Conservation (phyloP, 2,113 vertebrate species). For the Terrapene triunguis region DNA sequence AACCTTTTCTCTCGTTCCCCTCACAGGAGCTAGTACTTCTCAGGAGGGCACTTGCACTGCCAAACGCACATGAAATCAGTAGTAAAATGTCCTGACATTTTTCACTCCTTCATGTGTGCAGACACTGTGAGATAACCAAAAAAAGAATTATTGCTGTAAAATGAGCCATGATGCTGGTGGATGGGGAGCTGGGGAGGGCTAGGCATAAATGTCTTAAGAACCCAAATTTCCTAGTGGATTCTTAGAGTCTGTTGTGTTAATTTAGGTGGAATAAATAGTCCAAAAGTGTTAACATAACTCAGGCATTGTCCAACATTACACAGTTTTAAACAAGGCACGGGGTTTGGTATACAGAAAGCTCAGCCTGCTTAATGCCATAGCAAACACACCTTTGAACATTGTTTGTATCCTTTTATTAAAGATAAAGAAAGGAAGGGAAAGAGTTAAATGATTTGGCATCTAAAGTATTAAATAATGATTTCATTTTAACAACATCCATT, state of each 20-base stretch:
- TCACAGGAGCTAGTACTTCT: not conserved
- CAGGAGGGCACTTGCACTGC: not conserved
- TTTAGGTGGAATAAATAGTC: not conserved
- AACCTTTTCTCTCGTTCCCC: not conserved
- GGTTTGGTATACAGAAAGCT: not conserved
- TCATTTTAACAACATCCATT: not conserved
- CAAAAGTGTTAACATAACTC: not conserved
- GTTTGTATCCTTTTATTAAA: not conserved
- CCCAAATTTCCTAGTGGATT: not conserved
- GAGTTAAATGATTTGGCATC: not conserved
- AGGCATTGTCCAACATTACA: not conserved
- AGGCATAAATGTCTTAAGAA: not conserved
- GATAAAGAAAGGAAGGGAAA: not conserved
- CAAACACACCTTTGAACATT: not conserved
- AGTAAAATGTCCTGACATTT: not conserved
- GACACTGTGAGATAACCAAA: not conserved
- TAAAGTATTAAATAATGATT: not conserved
- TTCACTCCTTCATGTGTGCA: not conserved
- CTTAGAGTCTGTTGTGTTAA: not conserved
- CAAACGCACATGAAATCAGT: not conserved
- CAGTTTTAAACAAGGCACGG: not conserved
- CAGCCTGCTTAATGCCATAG: not conserved
- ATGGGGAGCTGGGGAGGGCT: not conserved
- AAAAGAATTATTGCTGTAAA: not conserved
- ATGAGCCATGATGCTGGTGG: not conserved